Percentiles rank a stretch among this genome's conserved stretches.
Conservation (phyloP, 2,888 invertebrate genomes). For the Leucophenga maculata region DNA sequence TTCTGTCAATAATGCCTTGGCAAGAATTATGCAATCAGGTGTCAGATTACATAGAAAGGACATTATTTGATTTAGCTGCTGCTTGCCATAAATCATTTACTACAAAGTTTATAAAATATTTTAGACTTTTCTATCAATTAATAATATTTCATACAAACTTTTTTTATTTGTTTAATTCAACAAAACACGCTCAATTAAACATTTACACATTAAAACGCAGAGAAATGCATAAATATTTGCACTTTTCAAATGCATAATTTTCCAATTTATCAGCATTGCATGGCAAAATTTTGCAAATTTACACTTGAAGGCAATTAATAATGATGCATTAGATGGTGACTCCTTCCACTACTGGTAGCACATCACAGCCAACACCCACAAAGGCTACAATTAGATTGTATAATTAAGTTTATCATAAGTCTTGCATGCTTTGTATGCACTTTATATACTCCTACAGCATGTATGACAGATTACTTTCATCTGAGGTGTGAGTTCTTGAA, state of each 20-base stretch:
- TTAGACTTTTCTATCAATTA: no score
- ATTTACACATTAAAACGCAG: no score
- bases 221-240: no score
- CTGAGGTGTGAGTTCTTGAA: neutral
- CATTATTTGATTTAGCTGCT: no score
- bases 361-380: slow-evolving; percentile 21
- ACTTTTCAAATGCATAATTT: slow-evolving; percentile 49
- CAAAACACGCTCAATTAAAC: no score
- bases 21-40: no score
- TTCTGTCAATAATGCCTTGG: no score
- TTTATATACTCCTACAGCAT: slow-evolving; percentile 33
- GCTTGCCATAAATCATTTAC: no score
- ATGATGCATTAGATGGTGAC: slow-evolving; percentile 63
- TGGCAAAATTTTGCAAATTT: slow-evolving; percentile 57
- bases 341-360: slow-evolving; percentile 34
- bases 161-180: no score
- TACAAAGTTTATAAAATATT: no score
- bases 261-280: slow-evolving; percentile 49
- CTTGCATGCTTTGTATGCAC: slow-evolving; percentile 29
- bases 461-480: slow-evolving; percentile 46
- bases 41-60: no score
- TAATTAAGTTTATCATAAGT: slow-evolving; percentile 70
- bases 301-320: slow-evolving; percentile 69
- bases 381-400: slow-evolving; percentile 62
- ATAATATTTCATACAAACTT: no score